These are phyloP conservation scores for Pyrocoelia pectoralis DNA, from an alignment of 2,888 invertebrate species.

Conservation along the genomic window DNA sequence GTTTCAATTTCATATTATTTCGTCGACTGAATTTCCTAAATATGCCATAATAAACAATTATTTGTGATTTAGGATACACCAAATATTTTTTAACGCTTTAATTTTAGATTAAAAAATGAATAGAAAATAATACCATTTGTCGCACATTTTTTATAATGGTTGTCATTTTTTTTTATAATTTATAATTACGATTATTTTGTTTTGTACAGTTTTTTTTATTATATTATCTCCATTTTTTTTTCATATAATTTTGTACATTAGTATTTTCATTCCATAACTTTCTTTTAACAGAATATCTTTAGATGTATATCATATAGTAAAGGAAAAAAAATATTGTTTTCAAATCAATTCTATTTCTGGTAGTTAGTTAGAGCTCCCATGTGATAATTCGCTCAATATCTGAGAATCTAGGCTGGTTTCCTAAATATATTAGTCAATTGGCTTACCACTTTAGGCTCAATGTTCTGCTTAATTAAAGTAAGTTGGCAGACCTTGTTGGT, in stretches of 20 bases:
- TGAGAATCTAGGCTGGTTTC: conserved; percentile 46
- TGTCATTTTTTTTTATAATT: not conserved
- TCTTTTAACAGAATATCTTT: no score
- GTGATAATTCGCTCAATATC: conserved; percentile 56
- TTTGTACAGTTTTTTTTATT: not conserved
- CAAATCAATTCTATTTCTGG: conserved; percentile 32
- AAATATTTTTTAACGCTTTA: conserved; percentile 22
- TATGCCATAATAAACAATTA: conserved; percentile 26
- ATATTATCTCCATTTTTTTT: not conserved
- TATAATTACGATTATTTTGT: no score
- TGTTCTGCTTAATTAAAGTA: conserved; percentile 26
- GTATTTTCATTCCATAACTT: no score
- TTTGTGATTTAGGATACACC: conserved; percentile 32
- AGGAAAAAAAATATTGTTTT: conserved; percentile 6
- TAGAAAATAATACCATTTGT: conserved; percentile 11
- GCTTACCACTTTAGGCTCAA: conserved; percentile 34
- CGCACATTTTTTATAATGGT: conserved; percentile 9
- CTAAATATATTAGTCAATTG: conserved; percentile 42
- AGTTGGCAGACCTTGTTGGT: conserved; percentile 23
- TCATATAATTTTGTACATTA: no score
- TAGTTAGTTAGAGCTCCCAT: conserved; percentile 52
- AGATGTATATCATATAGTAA: no score
- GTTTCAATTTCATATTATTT: not conserved
- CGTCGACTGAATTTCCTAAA: conserved; percentile 1
- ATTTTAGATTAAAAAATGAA: conserved; percentile 15